Conservation (phyloP, 2,113 vertebrate genomes). For the Suncus etruscus region DNA sequence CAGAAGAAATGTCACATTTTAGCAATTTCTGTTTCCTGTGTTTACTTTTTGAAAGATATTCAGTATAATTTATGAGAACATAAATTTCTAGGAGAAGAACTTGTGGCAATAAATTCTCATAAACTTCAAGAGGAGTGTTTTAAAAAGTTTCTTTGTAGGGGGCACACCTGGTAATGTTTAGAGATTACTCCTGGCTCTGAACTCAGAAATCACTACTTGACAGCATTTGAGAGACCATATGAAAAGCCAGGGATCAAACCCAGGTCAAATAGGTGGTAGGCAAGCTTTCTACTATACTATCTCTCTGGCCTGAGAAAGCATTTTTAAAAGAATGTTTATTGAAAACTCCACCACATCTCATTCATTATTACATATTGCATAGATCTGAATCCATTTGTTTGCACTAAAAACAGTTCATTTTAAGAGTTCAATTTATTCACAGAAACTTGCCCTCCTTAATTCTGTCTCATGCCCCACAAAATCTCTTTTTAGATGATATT, state of each 20-base stretch:
- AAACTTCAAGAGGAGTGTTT: too few species aligned
- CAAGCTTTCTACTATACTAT: too few species aligned
- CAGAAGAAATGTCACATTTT: neutral
- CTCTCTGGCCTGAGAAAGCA: too few species aligned
- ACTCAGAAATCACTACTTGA: too few species aligned
- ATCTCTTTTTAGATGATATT: constrained; percentile 19
- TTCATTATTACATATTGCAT: neutral
- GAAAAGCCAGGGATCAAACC: too few species aligned
- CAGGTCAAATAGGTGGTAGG: too few species aligned
- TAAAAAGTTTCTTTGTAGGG: too few species aligned
- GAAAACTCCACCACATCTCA: neutral
- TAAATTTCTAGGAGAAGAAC: constrained; percentile 14
- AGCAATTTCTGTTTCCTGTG: neutral
- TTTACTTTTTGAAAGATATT: constrained; percentile 25
- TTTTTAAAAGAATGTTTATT: neutral
- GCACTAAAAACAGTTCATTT: neutral
- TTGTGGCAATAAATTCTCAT: constrained; percentile 6
- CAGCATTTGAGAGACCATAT: too few species aligned
- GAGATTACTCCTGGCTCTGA: too few species aligned
- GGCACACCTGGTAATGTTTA: too few species aligned
- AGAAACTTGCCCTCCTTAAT: neutral
- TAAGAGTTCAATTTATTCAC: neutral
- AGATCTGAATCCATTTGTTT: constrained; percentile 27
- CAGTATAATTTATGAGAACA: neutral
- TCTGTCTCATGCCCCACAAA: neutral